Base-by-base conservation (phyloP, 2,888 invertebrate species). In the Oscheius myriophilus region DNA sequence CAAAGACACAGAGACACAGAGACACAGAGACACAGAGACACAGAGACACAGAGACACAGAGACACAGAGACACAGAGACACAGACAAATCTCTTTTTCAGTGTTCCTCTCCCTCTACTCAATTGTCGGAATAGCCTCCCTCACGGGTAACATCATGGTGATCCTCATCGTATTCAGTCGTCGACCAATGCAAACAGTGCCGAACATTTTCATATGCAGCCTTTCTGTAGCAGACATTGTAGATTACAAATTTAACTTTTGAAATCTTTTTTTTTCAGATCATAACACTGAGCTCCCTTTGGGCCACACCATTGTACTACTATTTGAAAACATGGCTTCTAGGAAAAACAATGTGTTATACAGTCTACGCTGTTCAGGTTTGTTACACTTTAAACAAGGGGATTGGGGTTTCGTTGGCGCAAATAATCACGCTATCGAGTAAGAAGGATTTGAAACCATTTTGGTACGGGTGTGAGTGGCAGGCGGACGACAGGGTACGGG, bases 171-270 rank as follows among this genome's bases (percentile, higher is more conserved):
- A 2, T 18, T 76, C 4, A 69, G 69, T 23, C 43, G 73, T 43
- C 45, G 64, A 49, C 75, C 78, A 39, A 77, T 80, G 73, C 74
- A 76, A 71, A 77, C 78, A 3, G 82, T 80, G 55, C 80, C 82
- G 4, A 80, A 80, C 51, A 69, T 81, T 33, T 80, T 81, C 68
- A 82, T 82, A 42, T 74, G 73, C 58, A 78, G 76, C 41, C 75
- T 82, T 18, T 78, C 79, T 0, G 75, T 76, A 0, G 79, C 80
- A 11, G 79, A 79, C 55, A 53, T 82, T 69, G 79, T 81, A 45
- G 71, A 78, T 61, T 18, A 49, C n/a, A n/a, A 2, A 18, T n/a
- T 4, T 23, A 53, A 23, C 42, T 21, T 14, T 16, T n/a, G n/a
- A 26, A 25, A 12, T 21, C 18, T n/a, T 4, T 14, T 26, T 12